Evolutionary conservation across 2,113 vertebrate species (phyloP).

Genomic region (Neodontobutis hainanensis): DNA sequence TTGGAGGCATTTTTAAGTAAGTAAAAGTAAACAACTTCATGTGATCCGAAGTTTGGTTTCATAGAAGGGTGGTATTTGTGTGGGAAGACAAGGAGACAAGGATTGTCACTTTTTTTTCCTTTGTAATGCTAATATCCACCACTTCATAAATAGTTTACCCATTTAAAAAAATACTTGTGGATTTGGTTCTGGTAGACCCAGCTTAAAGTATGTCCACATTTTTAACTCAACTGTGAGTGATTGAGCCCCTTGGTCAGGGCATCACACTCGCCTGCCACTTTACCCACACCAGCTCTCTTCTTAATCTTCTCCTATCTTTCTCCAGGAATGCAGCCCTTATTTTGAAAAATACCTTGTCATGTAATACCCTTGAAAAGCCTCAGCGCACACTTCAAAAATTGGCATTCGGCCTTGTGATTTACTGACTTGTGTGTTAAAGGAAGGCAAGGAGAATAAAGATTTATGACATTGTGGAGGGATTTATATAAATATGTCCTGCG

Average conservation of each 20-base stretch:
- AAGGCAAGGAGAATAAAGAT: constrained; percentile 62
- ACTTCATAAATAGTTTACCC: too few relatives aligned
- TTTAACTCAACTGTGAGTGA: constrained; percentile 53
- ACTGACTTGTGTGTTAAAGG: constrained; percentile 62
- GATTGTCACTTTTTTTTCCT: too few relatives aligned
- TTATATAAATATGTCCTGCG: constrained; percentile 60
- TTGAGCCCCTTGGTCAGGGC: constrained; percentile 55
- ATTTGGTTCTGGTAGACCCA: background rate
- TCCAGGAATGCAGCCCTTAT: constrained; percentile 75
- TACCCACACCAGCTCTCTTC: constrained; percentile 48
- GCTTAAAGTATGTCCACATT: constrained; percentile 29
- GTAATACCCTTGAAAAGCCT: constrained; percentile 77
- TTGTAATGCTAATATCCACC: too few relatives aligned
- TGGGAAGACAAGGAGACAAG: too few relatives aligned
- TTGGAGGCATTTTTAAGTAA: too few relatives aligned
- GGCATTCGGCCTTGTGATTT: constrained; percentile 64
- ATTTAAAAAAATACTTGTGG: too few relatives aligned
- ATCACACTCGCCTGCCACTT: constrained; percentile 43
- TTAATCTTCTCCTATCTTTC: constrained; percentile 76
- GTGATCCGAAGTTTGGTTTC: too few relatives aligned
- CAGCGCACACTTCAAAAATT: constrained; percentile 51
- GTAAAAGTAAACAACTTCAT: too few relatives aligned
- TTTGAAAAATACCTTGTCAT: constrained; percentile 78
- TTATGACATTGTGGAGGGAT: constrained; percentile 55
- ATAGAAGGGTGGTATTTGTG: too few relatives aligned